Base-by-base conservation (phyloP, 1,140 invertebrate genomes). In the Leptoteleia sp. region DNA sequence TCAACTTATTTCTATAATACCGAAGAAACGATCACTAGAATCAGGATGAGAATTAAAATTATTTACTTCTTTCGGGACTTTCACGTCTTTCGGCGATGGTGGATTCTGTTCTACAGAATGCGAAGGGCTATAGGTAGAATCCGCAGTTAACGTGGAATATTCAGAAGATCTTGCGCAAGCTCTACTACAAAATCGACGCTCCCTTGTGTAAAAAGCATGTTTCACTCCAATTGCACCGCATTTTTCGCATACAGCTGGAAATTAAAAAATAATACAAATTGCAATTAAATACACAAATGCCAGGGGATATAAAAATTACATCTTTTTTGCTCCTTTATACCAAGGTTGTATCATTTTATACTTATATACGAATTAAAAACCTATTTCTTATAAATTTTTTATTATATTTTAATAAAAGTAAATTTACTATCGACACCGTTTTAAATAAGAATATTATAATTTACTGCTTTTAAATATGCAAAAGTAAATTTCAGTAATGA, bases 151-250 rank as follows among this genome's bases (percentile, higher is more conserved):
- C 8, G 83, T 73, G 3, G 84, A 83, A 52, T 86, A 83, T 59
- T 90, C 88, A 1, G 87, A 89, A 9, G 89, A 90, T 27, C 93
- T 89, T 2, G 94, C 94, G 88, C 94, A 96, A 8, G 93, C 91
- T 88, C 94, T 91, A 83, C 94, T 95, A 83, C 94, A 95, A 87
- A 94, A 95, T 67, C 93, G 90, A 77, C 96, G 91, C 75, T 95
- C 94, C 86, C 95, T 94, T 7, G 95, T 96, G 82, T 97, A 96
- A 88, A 97, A 97, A 1, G 95, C 94, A 88, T 96, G 94, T 86
- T 96, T 96, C 4, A 96, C 95, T 67, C 96, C 96, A 78, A 96
- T 95, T 22, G 94, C 94, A 47, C 95, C 95, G 89, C 96, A 97
- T 87, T 95, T 94, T 88, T 96, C 94, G 91, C 95, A 97, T 25